Base-by-base conservation (phyloP, 1,140 invertebrate genomes). In the Drosophila sucinea region DNA sequence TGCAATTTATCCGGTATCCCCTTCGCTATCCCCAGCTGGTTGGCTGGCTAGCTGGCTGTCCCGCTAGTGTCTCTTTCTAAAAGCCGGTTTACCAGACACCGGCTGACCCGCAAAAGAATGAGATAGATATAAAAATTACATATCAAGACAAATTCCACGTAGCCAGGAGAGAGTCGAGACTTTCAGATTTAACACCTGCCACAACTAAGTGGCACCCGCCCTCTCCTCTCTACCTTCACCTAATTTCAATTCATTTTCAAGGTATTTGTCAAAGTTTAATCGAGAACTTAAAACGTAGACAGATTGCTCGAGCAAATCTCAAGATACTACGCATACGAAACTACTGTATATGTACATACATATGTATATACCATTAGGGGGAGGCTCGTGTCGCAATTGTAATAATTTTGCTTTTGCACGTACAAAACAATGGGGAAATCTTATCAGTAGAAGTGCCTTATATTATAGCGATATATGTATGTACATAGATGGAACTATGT, bases 251-350 rank as follows among this genome's bases (percentile, higher is more conserved):
- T 29, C 47, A 25, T 32, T 47, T 27, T 51, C 55, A 60, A 58
- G 70, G 44, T 69, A 62, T 4, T 38, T 38, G 79, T 82, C 80
- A 83, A 83, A 83, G 81, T 80, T 76, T 72, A 83, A 76, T 70
- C 62, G 62, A 51, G 35, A 38, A 41, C 70, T 74, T 30, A 61
- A 58, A 33, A 67, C n/a, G 25, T 30, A 60, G 33, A 70, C 41
- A 69, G 75, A 83, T 65, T 66, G 72, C 83, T 87, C 83, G 44
- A 77, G 83, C 66, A 86, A 67, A 67, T 79, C 70, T 77, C 54
- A 73, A 73, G 69, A 69, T 81, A 58, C 56, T 17, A 25, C 33
- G n/a, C n/a, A 33, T 57, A 57, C n/a, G 7, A 38, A 38, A 58
- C 56, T 10, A 58, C 23, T 58, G 17, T 57, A 7, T 57, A 7